Conservation (phyloP, 2,797 vertebrate species). For the Micrastur ruficollis region DNA sequence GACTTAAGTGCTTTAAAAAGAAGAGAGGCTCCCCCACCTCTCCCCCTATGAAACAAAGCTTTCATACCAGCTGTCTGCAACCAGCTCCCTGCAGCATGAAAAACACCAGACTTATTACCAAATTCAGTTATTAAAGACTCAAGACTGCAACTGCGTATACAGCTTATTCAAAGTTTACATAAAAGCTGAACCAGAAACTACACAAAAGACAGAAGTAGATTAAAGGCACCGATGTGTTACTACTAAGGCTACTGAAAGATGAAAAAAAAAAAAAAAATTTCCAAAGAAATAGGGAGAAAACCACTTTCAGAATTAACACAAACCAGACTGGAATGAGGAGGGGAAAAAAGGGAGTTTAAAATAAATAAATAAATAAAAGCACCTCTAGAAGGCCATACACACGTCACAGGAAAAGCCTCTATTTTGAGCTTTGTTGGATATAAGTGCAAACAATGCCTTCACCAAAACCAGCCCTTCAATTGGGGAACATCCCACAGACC, state of each 20-base stretch:
- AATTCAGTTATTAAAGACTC: background rate
- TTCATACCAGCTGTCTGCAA: background rate
- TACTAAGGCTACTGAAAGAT: background rate
- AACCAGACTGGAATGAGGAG: background rate
- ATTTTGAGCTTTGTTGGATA: background rate
- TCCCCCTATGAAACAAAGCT: background rate
- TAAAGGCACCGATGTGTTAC: background rate
- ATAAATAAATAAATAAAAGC: background rate
- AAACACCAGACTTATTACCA: background rate
- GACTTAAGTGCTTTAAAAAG: background rate
- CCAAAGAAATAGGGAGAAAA: background rate
- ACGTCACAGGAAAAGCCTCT: background rate
- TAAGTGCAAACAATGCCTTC: background rate
- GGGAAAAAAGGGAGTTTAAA: background rate
- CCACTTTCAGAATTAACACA: background rate
- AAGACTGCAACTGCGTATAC: background rate
- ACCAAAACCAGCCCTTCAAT: background rate
- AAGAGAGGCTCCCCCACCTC: background rate
- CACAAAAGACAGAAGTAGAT: background rate
- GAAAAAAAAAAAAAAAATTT: background rate
- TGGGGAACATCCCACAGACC: background rate
- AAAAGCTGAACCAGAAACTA: background rate
- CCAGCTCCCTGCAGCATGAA: background rate
- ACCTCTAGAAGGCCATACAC: background rate
- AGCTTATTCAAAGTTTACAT: background rate